Evolutionary conservation across 2,888 invertebrate genomes (phyloP).

Genomic region (Lasioglossum malachurum): DNA sequence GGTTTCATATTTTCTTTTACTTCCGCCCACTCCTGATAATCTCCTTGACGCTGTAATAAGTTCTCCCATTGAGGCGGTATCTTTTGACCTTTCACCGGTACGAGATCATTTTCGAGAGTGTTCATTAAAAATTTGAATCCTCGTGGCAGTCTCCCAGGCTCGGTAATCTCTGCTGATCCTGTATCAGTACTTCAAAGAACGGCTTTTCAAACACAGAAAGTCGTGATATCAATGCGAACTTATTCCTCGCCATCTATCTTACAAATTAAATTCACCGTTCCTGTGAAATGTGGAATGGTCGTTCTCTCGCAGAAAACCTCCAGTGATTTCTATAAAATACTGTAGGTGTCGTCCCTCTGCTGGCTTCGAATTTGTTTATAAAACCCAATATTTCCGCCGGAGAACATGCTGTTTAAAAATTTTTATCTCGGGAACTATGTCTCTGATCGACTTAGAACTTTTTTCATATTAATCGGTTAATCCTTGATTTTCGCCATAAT

Average conservation of each 20-base stretch:
- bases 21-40: constrained; percentile 6
- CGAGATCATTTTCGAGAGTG: not conserved
- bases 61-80: not conserved
- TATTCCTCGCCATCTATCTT: not conserved
- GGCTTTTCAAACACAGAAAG: not conserved
- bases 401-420: not conserved
- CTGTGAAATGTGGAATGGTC: not conserved
- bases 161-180: not conserved
- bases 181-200: not conserved
- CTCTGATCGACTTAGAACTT: not conserved
- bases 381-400: not conserved
- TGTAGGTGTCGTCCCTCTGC: not conserved
- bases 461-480: not conserved
- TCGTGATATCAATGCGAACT: not conserved
- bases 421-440: not conserved
- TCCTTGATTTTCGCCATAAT: not conserved
- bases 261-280: not conserved
- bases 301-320: not conserved
- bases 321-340: not conserved
- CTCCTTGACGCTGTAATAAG: constrained; percentile 10
- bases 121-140: constrained; percentile 3
- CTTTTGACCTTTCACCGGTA: not conserved
- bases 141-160: not conserved
- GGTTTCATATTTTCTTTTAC: not conserved
- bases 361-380: not conserved